Conservation (phyloP, 2,113 vertebrate genomes). For the Diadophis punctatus region DNA sequence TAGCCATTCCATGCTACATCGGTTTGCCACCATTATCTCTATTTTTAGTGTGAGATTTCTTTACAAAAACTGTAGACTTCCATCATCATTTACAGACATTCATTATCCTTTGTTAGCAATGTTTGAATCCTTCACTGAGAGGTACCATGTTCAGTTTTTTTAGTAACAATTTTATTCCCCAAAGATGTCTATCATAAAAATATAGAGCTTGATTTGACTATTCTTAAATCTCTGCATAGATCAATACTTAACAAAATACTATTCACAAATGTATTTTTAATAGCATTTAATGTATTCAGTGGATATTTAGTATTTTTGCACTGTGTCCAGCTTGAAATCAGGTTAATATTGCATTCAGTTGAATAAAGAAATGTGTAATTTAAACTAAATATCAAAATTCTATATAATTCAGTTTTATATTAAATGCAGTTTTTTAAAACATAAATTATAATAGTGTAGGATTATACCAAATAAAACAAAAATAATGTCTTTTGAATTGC, state of each 20-base stretch:
- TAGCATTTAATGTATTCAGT: constrained; percentile 17
- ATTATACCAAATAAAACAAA: not conserved
- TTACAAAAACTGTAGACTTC: not conserved
- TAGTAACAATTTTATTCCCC: not conserved
- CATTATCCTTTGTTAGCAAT: too few relatives aligned
- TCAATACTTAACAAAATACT: not conserved
- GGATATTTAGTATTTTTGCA: constrained; percentile 15
- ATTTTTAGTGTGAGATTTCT: not conserved
- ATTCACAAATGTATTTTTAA: not conserved
- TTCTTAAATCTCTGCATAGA: not conserved
- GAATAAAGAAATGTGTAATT: constrained; percentile 16
- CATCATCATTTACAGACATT: too few relatives aligned
- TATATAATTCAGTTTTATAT: not conserved
- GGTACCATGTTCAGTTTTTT: too few relatives aligned
- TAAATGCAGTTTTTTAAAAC: not conserved
- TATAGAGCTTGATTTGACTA: not conserved
- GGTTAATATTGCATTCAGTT: not conserved
- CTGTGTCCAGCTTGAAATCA: constrained; percentile 37
- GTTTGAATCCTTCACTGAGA: too few relatives aligned
- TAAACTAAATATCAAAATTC: not conserved
- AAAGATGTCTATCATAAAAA: not conserved
- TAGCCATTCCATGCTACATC: too few relatives aligned
- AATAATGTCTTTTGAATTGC: not conserved
- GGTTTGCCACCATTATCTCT: not conserved
- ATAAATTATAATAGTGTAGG: not conserved